Percentiles rank a stretch among this genome's conserved stretches.
Evolutionary conservation across 2,113 vertebrate species (phyloP).

Genomic region (Halichoerus grypus): DNA sequence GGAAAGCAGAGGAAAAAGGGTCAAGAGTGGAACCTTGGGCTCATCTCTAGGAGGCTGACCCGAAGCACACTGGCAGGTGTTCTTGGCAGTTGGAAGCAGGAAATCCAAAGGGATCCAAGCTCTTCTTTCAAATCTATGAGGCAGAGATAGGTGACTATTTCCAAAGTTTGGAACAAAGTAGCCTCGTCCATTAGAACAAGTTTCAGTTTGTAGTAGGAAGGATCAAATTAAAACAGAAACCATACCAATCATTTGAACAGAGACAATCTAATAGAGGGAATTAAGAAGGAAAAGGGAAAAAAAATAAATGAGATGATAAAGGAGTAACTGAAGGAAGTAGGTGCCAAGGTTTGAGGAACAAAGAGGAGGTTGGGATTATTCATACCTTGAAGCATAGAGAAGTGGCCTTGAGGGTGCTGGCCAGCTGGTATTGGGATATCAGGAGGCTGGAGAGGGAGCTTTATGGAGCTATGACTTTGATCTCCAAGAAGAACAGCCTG

Average conservation of each 20-base stretch:
- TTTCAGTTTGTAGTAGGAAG: neutral
- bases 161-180: neutral
- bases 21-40: neutral
- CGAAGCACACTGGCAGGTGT: neutral
- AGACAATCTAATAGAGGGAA: neutral
- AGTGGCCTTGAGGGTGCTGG: too few species aligned
- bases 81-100: neutral
- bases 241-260: neutral
- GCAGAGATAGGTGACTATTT: neutral
- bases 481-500: neutral
- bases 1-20: neutral
- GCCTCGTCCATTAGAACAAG: neutral
- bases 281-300: neutral
- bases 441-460: neutral
- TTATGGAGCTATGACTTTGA: neutral
- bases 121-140: neutral
- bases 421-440: neutral
- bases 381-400: neutral
- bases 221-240: neutral
- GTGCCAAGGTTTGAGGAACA: neutral
- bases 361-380: neutral
- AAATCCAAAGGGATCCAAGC: neutral
- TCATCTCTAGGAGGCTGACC: neutral
- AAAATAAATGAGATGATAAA: neutral
- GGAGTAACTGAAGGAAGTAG: neutral